Evolutionary conservation across 2,888 invertebrate species (phyloP), one percentile per base, ranked within the genome.

Genomic region (Agrypnus murinus): DNA sequence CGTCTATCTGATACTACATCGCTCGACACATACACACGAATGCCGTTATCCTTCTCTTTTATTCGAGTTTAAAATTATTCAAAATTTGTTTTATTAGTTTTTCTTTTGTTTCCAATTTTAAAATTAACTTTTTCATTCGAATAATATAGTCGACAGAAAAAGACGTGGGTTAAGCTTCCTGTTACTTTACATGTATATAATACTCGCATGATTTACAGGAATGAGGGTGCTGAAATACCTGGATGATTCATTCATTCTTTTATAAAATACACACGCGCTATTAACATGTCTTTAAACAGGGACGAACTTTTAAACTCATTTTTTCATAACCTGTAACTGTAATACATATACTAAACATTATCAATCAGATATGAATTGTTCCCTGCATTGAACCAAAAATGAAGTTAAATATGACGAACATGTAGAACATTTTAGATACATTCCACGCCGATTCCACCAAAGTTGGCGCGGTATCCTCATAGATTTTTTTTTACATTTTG

Each of bases 1-100:
- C 76, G 74, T 73, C 77, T 80, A 80, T 80, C 80, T 67, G 74
- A 74, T 78, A 80, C 80, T 80, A 80, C 78, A 80, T 80, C 80
- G 68, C 53, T 62, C 57, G 32, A 58, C 58, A 58, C 48, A 38
- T n/a, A n/a, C 25, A 19, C 9, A 8, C 7, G 3, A 46, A 10
- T 45, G 14, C 14, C 2, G 1, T 45, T 8, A 45, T 15, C 5
- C 1, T 45, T 45, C 17, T 45, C 1, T 40, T 10, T 6, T 36
- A n/a, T 6, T 9, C n/a, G 2, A 36, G 36, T n/a, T 2, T 36
- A n/a, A 3, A 36, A 36, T 3, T 2, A 1, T 2, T 36, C n/a
- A 4, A 36, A 6, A n/a, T 40, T 40, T 12, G 38, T 40, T 10
- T 4, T 40, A 40, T 12, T n/a, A 6, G n/a, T 10, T n/a, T 40